Evolutionary conservation across 2,113 vertebrate genomes (phyloP).

Genomic region (Pomatostomus ruficeps): DNA sequence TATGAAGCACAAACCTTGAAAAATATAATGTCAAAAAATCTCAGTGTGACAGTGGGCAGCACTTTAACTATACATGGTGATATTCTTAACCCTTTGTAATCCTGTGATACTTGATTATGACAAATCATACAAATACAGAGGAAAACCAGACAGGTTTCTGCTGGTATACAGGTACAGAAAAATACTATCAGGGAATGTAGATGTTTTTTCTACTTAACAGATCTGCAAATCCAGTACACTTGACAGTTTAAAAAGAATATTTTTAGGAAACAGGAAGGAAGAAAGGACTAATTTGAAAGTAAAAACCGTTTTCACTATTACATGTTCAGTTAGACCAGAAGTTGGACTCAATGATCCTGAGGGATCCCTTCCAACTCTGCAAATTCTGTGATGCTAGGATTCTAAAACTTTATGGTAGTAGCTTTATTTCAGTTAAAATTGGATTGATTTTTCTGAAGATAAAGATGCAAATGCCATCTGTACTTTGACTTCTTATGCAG

Average conservation of each 20-base stretch:
- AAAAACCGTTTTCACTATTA: background rate
- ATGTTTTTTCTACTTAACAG: background rate
- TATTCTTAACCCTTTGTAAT: background rate
- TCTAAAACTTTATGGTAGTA: background rate
- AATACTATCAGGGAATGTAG: background rate
- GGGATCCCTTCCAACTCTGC: background rate
- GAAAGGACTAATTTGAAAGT: background rate
- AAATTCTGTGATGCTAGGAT: background rate
- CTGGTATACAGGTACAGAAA: background rate
- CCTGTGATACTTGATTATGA: background rate
- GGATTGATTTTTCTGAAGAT: background rate
- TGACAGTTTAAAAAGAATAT: background rate
- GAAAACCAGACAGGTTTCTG: background rate
- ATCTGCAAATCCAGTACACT: background rate
- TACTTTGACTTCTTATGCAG: background rate
- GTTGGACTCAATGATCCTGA: background rate
- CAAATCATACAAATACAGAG: background rate
- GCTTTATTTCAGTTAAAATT: background rate
- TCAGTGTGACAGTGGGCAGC: background rate
- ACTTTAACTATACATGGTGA: background rate
- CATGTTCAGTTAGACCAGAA: background rate
- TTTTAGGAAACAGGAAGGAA: background rate
- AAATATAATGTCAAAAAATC: background rate
- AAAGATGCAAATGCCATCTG: background rate
- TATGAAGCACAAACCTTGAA: background rate